Conservation (phyloP, 1,140 invertebrate species). For the Colletes gigas region DNA sequence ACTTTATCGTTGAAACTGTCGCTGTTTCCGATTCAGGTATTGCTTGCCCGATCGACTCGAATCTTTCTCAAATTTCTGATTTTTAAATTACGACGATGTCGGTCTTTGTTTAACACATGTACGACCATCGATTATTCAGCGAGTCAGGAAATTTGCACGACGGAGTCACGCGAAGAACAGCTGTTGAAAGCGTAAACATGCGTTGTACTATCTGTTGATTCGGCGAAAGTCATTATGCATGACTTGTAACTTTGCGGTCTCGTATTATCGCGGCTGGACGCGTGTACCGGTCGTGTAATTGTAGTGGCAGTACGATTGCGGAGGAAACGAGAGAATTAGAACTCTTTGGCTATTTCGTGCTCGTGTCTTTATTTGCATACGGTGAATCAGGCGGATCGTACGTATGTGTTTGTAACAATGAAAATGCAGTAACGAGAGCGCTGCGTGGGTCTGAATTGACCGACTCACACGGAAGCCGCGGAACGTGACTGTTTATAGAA, state of each 20-base stretch:
- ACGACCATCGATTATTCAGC: constrained; percentile 41
- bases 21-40: too few species aligned
- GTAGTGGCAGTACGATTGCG: background rate
- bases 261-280: constrained; percentile 31
- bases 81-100: background rate
- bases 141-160: constrained; percentile 28
- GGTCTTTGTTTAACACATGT: constrained; percentile 14
- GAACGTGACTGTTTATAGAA: constrained; percentile 7
- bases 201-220: constrained; percentile 55
- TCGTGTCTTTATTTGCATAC: background rate
- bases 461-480: background rate
- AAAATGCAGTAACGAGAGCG: constrained; percentile 4
- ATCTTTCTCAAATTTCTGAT: background rate
- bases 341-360: background rate
- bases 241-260: constrained; percentile 9
- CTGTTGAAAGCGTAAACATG: constrained; percentile 52
- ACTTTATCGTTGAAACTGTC: too few species aligned
- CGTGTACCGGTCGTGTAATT: constrained; percentile 13
- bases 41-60: too few species aligned
- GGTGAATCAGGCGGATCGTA: background rate
- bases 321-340: background rate
- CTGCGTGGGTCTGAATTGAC: background rate
- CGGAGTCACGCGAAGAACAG: constrained; percentile 47
- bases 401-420: constrained; percentile 5
- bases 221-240: constrained; percentile 49